Percentiles rank a stretch among this genome's conserved stretches.
Conservation (phyloP, 2,113 vertebrate species). For the Zosterops pallidus region DNA sequence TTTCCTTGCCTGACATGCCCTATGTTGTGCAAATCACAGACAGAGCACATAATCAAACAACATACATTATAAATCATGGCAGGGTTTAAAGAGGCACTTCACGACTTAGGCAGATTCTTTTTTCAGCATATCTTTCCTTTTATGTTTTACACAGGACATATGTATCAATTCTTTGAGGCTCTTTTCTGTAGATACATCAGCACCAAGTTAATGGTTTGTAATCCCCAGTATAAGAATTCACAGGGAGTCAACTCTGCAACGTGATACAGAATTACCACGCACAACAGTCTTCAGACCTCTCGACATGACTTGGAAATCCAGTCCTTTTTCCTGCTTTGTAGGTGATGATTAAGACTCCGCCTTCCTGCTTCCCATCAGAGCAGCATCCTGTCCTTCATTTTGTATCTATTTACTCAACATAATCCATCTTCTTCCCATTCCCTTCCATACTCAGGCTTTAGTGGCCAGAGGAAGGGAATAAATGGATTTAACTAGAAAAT, state of each 20-base stretch:
- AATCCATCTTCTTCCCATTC: not conserved
- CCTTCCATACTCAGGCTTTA: not conserved
- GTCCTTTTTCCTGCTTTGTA: not conserved
- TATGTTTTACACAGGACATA: not conserved
- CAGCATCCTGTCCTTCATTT: not conserved
- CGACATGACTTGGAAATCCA: not conserved
- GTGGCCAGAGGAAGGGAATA: not conserved
- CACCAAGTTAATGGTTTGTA: not conserved
- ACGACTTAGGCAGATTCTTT: not conserved
- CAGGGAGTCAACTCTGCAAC: not conserved
- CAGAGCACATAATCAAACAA: not conserved
- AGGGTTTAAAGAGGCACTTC: not conserved
- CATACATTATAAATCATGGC: not conserved
- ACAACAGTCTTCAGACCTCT: not conserved
- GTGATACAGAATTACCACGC: not conserved
- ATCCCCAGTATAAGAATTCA: not conserved
- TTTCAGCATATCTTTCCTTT: not conserved
- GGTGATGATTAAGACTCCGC: not conserved
- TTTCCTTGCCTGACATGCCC: not conserved
- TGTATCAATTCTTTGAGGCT: not conserved
- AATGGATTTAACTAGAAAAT: not conserved
- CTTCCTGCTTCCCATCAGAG: not conserved
- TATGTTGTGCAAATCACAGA: not conserved
- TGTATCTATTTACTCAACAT: not conserved
- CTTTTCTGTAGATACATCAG: not conserved